phyloP scores from a whole-genome alignment of 2,797 vertebrate species.

The Naso thynnoides region DNA sequence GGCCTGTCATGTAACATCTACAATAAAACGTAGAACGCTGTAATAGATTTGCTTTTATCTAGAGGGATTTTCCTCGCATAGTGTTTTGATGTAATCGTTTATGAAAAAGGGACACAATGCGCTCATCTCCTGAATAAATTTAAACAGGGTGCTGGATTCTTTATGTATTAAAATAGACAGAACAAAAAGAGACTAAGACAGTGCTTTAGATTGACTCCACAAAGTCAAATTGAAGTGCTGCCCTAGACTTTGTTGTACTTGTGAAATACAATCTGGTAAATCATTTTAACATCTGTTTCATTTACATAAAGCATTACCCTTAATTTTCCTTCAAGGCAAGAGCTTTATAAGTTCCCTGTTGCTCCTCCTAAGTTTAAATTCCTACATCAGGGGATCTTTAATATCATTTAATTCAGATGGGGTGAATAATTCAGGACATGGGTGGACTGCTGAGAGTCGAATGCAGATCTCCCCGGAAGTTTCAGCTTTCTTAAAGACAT shows the following conservation, averaged over 20 bases:
- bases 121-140: too few species aligned
- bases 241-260: conserved; percentile 4
- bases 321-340: conserved; percentile 17
- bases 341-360: conserved; percentile 36
- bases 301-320: conserved; percentile 21
- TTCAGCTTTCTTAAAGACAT: conserved; percentile 49
- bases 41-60: conserved; percentile 20
- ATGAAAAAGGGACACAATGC: too few species aligned
- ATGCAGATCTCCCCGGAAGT: conserved; percentile 50
- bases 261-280: conserved; percentile 17
- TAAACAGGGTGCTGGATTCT: too few species aligned
- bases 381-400: conserved; percentile 44
- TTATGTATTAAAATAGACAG: too few species aligned
- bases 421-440: conserved; percentile 70
- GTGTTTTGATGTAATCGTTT: not conserved
- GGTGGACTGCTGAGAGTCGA: conserved; percentile 35
- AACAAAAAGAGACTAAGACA: too few species aligned
- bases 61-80: not conserved
- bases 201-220: too few species aligned
- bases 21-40: not conserved
- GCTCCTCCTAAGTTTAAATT: conserved; percentile 34
- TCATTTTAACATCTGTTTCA: conserved; percentile 17
- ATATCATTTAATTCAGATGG: conserved; percentile 73
- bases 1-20: not conserved
- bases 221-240: too few species aligned